Evolutionary conservation across 1,140 invertebrate species (phyloP).

Genomic region (Caenorhabditis briggsae): DNA sequence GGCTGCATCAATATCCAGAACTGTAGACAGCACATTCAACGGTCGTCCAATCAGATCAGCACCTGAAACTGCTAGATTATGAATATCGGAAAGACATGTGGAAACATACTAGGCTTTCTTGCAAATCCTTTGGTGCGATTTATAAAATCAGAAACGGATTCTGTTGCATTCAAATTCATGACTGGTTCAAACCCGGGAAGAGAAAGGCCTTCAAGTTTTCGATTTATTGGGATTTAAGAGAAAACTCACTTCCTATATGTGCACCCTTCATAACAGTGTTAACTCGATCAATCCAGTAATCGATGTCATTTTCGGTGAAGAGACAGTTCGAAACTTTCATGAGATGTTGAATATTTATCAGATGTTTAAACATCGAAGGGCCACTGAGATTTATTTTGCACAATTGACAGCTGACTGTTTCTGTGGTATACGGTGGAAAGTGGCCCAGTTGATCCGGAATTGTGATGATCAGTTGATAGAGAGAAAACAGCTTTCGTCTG

Average conservation of each 20-base stretch:
- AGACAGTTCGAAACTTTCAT: background rate
- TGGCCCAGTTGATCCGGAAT: background rate
- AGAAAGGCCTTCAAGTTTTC: background rate
- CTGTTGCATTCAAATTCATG: background rate
- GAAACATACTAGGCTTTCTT: background rate
- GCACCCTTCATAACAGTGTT: background rate
- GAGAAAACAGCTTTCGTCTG: background rate
- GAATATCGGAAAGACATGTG: background rate
- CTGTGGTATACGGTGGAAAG: conserved; percentile 6
- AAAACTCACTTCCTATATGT: background rate
- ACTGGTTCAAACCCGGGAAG: background rate
- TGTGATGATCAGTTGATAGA: conserved; percentile 10
- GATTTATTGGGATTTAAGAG: background rate
- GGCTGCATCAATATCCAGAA: background rate
- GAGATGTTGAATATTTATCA: conserved; percentile 5
- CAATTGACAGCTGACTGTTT: background rate
- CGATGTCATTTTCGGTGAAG: conserved; percentile 4
- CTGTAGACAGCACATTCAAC: background rate
- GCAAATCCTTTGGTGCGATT: conserved; percentile 15
- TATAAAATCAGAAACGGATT: background rate
- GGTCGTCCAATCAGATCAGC: background rate
- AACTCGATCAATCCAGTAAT: conserved; percentile 6
- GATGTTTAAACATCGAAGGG: background rate
- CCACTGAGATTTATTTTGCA: background rate
- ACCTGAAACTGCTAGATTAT: background rate